A percentile compares a stretch with the other conserved stretches of the same genome.
Evolutionary conservation across 2,888 invertebrate genomes (phyloP).

Genomic region (Andricus quercusramuli): DNA sequence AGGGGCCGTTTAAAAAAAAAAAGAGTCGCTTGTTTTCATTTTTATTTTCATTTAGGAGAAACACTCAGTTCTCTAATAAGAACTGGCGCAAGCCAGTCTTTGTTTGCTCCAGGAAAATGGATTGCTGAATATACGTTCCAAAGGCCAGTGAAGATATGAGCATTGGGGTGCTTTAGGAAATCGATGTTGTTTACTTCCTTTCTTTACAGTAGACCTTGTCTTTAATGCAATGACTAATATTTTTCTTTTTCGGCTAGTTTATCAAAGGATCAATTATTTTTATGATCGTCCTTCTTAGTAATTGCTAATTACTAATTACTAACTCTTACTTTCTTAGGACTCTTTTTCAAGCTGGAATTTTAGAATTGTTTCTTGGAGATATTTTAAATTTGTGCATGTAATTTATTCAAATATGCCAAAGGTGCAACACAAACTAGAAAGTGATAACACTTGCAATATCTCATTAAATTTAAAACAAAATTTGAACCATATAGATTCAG

Average conservation of each 20-base stretch:
- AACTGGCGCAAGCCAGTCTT: background rate
- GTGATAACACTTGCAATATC: too few relatives aligned
- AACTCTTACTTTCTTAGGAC: too few relatives aligned
- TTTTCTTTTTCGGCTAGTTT: background rate
- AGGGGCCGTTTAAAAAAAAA: slow-evolving; percentile 9
- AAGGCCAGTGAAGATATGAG: slow-evolving; percentile 26
- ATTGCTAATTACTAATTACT: too few relatives aligned
- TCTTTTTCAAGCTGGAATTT: too few relatives aligned
- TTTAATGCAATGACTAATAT: slow-evolving; percentile 16
- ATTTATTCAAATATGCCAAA: too few relatives aligned
- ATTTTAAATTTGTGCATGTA: too few relatives aligned
- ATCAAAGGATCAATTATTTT: background rate
- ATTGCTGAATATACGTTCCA: slow-evolving; percentile 23
- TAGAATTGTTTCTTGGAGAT: too few relatives aligned
- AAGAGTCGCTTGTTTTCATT: background rate
- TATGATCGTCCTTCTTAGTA: background rate
- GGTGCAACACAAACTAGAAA: too few relatives aligned
- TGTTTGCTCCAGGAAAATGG: slow-evolving; percentile 4
- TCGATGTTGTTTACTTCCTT: slow-evolving; percentile 32
- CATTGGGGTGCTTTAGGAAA: slow-evolving; percentile 23
- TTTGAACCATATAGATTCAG: too few relatives aligned
- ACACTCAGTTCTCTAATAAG: background rate
- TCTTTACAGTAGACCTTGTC: background rate
- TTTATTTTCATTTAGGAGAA: slow-evolving; percentile 5
- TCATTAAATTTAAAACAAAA: too few relatives aligned